Evolutionary conservation across 2,888 invertebrate genomes (phyloP).

Genomic region (Dryobota labecula): DNA sequence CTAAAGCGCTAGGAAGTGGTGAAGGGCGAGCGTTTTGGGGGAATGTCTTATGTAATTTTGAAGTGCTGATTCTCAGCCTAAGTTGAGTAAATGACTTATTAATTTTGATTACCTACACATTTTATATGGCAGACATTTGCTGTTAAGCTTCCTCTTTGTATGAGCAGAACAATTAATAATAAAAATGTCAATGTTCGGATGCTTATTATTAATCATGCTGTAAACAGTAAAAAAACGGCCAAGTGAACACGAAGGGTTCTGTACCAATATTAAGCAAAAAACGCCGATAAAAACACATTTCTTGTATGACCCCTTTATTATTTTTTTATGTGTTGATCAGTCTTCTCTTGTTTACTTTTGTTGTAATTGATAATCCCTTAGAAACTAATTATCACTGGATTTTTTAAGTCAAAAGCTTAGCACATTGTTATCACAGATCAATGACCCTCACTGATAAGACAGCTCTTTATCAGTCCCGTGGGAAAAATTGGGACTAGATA

Average conservation of each 20-base stretch:
- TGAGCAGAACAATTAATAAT: not conserved
- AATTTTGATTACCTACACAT: not conserved
- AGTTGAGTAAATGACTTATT: not conserved
- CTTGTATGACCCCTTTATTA: no score
- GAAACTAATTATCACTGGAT: not conserved
- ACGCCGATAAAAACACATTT: no score
- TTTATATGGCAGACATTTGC: not conserved
- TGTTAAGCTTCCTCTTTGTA: not conserved
- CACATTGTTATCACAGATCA: constrained; percentile 17
- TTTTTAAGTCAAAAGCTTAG: not conserved
- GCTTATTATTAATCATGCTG: not conserved
- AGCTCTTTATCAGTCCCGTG: constrained; percentile 32
- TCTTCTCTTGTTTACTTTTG: no score
- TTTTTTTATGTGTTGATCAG: no score
- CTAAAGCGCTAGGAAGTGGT: no score
- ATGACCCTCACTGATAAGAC: constrained; percentile 27
- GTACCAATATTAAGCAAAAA: no score
- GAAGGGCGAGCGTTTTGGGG: no score
- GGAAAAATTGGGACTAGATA: constrained; percentile 23
- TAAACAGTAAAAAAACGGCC: no score
- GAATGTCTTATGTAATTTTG: no score
- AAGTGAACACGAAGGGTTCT: no score
- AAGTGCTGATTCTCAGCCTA: no score
- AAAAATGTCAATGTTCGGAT: not conserved
- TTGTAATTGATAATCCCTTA: constrained; percentile 19